A percentile compares a stretch with the other conserved stretches of the same genome.
Conservation (phyloP, 2,797 vertebrate genomes). For the Tragopan temminckii region DNA sequence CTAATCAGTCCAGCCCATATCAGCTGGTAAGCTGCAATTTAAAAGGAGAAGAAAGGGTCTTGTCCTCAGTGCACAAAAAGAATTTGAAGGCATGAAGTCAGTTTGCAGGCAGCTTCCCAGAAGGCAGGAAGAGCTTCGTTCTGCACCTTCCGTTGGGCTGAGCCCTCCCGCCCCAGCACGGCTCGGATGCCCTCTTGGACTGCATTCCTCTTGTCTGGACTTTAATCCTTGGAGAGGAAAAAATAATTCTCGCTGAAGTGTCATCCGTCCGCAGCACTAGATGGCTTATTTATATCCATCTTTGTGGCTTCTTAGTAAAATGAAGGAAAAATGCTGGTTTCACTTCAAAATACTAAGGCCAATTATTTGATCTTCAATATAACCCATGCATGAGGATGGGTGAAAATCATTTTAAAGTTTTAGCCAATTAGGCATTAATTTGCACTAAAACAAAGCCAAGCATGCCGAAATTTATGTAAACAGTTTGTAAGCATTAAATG, state of each 20-base stretch:
- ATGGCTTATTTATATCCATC: neutral
- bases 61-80: neutral
- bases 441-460: neutral
- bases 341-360: neutral
- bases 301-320: neutral
- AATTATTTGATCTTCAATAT: neutral
- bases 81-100: neutral
- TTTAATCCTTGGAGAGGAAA: constrained; percentile 21
- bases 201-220: constrained; percentile 49
- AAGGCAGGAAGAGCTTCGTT: neutral
- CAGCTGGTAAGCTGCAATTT: constrained; percentile 10
- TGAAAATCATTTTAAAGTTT: neutral
- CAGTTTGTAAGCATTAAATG: neutral
- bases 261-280: neutral
- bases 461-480: neutral
- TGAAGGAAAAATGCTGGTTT: neutral
- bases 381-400: neutral
- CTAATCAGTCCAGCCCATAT: neutral
- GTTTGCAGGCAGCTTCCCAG: neutral
- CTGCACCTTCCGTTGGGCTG: neutral
- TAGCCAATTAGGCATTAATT: neutral
- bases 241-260: constrained; percentile 19
- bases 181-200: constrained; percentile 19
- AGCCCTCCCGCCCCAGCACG: neutral
- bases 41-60: neutral